phyloP scores from a whole-genome alignment of 2,797 vertebrate species.

The Clarias fuscus region DNA sequence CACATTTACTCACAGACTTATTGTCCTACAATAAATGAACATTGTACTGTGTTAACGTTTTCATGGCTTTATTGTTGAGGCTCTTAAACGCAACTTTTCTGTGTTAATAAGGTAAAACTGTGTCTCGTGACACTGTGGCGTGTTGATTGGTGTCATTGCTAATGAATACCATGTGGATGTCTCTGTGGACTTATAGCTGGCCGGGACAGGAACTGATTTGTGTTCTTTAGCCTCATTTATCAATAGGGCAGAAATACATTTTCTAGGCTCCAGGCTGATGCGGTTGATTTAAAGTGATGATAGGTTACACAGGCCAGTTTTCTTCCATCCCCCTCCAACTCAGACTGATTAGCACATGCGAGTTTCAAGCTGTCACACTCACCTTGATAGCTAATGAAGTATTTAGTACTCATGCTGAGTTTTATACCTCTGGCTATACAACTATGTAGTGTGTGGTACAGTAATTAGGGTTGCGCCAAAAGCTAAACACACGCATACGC shows the following conservation, averaged over 20 bases:
- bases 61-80: slow-evolving; percentile 42
- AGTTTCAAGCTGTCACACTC: slow-evolving; percentile 32
- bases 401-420: slow-evolving; percentile 25
- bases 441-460: not conserved
- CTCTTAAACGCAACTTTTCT: slow-evolving; percentile 47
- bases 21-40: slow-evolving; percentile 11
- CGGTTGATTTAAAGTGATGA: slow-evolving; percentile 14
- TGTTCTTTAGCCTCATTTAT: slow-evolving; percentile 12
- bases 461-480: slow-evolving; percentile 34
- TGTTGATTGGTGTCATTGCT: slow-evolving; percentile 59
- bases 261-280: slow-evolving; percentile 26
- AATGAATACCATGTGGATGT: slow-evolving; percentile 46
- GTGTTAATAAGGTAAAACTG: slow-evolving; percentile 55
- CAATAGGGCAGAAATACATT: slow-evolving; percentile 20
- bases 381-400: slow-evolving; percentile 37
- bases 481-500: slow-evolving; percentile 18
- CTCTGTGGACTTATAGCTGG: slow-evolving; percentile 22
- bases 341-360: slow-evolving; percentile 28
- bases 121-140: slow-evolving; percentile 51
- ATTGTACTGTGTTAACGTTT: not conserved
- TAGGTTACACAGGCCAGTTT: slow-evolving; percentile 13
- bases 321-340: not conserved
- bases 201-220: slow-evolving; percentile 15
- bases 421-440: slow-evolving; percentile 21
- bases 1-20: slow-evolving; percentile 8